Evolutionary conservation across 1,140 invertebrate species (phyloP).

Genomic region (Drosophila fuyamai): DNA sequence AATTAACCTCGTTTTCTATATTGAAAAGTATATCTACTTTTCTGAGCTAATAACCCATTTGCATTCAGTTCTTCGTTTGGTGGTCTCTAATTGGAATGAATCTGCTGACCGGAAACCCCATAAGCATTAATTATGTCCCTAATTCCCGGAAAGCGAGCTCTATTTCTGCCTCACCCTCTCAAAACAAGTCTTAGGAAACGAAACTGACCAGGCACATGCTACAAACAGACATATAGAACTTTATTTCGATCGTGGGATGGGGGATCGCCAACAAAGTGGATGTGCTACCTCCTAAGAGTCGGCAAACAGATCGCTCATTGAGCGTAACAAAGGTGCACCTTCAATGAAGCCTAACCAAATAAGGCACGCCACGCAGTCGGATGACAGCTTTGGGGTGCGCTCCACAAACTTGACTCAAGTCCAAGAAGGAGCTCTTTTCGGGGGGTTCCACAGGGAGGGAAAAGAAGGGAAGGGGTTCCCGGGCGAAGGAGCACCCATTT

Average conservation of each 20-base stretch:
- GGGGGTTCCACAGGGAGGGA: neutral
- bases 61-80: conserved; percentile 4
- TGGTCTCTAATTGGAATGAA: conserved; percentile 6
- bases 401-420: conserved; percentile 32
- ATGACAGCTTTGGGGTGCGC: conserved; percentile 77
- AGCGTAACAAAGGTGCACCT: conserved; percentile 85
- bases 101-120: conserved; percentile 46
- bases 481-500: conserved; percentile 66
- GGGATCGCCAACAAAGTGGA: conserved; percentile 3
- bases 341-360: conserved; percentile 84
- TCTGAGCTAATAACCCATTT: conserved; percentile 5
- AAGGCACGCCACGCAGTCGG: conserved; percentile 65
- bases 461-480: neutral
- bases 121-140: conserved; percentile 61
- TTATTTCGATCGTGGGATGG: conserved; percentile 27
- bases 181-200: conserved; percentile 4
- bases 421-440: conserved; percentile 5
- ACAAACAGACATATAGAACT: conserved; percentile 38
- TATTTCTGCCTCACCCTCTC: neutral
- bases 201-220: conserved; percentile 52
- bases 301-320: conserved; percentile 74
- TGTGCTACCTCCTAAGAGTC: conserved; percentile 24
- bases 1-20: neutral
- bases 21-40: neutral
- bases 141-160: conserved; percentile 62